Base-by-base conservation (phyloP, 2,888 invertebrate genomes). In the Philopedon plagiatum region DNA sequence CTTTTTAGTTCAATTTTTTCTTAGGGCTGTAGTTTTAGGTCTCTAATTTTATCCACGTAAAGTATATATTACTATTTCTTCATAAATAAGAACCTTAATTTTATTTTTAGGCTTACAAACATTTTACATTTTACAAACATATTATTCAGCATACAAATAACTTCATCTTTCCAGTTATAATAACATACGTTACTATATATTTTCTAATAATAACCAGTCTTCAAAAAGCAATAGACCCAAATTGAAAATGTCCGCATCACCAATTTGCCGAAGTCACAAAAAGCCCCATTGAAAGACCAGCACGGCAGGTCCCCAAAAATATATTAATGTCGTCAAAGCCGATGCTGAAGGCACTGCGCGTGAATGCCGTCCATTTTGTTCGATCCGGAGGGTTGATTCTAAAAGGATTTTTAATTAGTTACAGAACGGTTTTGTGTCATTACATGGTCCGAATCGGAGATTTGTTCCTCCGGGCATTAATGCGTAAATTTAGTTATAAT, bases 331-430 rank as follows among this genome's bases (percentile, higher is more conserved):
- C 58, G 64, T 73, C 73, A 73, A 73, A 73, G 73, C 73, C 73
- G 41, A 68, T 73, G 73, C 64, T 73, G 73, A 68, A 73, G 73
- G 73, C 73, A 73, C 41, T 60, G 64, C 73, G 73, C 73, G 73
- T 73, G 68, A 73, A 73, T 67, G 68, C 73, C 73, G 73, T 73
- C 73, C 68, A 73, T 73, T 73, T 73, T 73, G 73, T 73, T 68
- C 64, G 67, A 73, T 68, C 64, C 64, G 64, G 73, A 73, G 73
- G 68, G 73, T 68, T 68, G 68, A 64, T 68, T 68, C 60, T 54
- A 51, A 54, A 54, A 18, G 51, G 73, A 73, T 73, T 73, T 72
- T 73, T 73, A 73, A 68, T 73, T 68, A 73, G 73, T 58, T 68
- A 73, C 72, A 66, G 67, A 67, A 72, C 67, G 58, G 66, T 72